Base-by-base conservation (phyloP, 2,113 vertebrate species). In the Ptyas mucosa region DNA sequence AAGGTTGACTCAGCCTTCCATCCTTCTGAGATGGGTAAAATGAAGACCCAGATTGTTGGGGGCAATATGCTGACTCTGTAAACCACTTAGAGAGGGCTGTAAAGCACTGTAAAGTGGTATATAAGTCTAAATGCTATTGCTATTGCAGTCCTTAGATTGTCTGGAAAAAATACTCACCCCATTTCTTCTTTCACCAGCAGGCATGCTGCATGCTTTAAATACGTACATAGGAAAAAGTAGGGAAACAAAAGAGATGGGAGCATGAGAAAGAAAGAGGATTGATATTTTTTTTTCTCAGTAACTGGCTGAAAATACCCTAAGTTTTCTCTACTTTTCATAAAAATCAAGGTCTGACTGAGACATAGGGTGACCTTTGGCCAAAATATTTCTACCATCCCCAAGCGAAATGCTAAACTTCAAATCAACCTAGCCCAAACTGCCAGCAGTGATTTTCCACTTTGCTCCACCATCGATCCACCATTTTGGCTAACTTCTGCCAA, bases 111-210 rank as follows among this genome's bases (percentile, higher is more conserved):
- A 54, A 54, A 54, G 53, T 18, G 14, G 53, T 54, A 54, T 54
- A 54, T 54, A 54, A 54, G 53, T 54, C 14, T 54, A 54, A 54
- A 54, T 54, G 53, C 53, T 54, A 54, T 51, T 51, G 49, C 49
- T 51, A 51, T 54, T 54, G 3, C 0, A 18, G 15, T 81, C 18
- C 75, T 81, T 43, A 81, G 15, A 81, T 81, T 81, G 34, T 81
- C 34, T 43, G 75, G 7, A 81, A 91, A 94, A 94, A 94, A 94
- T 95, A 97, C 97, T 98, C 97, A 99, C 99, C 97, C 98, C 95
- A 98, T 94, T 97, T 99, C 98, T 96, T 98, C 98, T 97, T 99
- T 99, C 96, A 99, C 96, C 88, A 98, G 98, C 96, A 99, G 97
- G 99, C 99, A 99, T 64, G 98, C 98, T 96, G 99, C 98, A 95